Evolutionary conservation across 2,797 vertebrate species (phyloP), one percentile per base, ranked within the genome.

Genomic region (Lates japonicus): DNA sequence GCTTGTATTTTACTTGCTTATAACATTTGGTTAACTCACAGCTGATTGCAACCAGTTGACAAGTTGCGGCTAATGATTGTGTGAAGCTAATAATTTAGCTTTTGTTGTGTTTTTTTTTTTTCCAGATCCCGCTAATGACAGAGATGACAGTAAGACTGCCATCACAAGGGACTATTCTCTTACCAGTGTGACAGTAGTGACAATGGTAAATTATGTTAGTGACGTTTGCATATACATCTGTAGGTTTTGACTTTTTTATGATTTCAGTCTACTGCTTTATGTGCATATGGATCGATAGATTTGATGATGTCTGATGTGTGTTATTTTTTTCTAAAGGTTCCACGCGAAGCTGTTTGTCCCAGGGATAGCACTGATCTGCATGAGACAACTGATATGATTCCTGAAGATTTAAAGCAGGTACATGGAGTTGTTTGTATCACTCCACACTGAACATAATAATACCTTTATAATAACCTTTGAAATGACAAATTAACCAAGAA

Each of bases 201-300:
- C 79, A 84, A 76, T 90, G 90, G 92, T 93, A 81, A 79, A 35
- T 65, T 63, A 2, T 69, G 19, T 48, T 19, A 37, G 0, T 41
- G 2, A 39, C 5, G 3, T 31, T 19, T 14, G 7, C 8, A 29
- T 49, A 5, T 41, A 51, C 54, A 12, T 68, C 7, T 29, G 19
- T 37, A 57, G 5, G 46, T 63, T 54, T 57, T 14, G 42, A 16
- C 10, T 48, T 14, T 13, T 61, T 14, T 42, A 7, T 22, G n/a
- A 25, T 54, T 14, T 20, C 25, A 12, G 6, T 11, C 1, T 39
- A 13, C 13, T 29, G 0, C 9, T 9, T 17, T 11, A 64, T 12
- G 11, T 25, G 9, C 4, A 22, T 51, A 20, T 60, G 20, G 16
- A 19, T 49, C n/a, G 17, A 42, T 14, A 5, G n/a, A 55, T 42